A percentile compares a stretch with the other conserved stretches of the same genome.
Evolutionary conservation across 53 echinoderm and acorn worm genomes (phyloP).

Genomic region (Crossaster papposus): DNA sequence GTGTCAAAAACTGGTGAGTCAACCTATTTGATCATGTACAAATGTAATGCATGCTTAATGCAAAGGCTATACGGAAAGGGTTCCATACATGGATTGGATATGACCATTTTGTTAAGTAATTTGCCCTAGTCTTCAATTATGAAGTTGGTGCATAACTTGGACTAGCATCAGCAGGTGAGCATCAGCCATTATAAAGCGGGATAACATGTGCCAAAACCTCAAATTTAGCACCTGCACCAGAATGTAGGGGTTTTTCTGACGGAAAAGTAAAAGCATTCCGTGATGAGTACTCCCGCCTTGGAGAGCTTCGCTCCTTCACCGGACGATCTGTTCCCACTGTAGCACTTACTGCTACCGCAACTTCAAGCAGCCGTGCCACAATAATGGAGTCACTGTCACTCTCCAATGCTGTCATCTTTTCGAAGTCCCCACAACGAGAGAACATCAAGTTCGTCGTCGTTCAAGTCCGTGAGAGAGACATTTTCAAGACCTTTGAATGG

Average conservation of each 20-base stretch:
- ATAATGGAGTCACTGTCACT: constrained; percentile 16
- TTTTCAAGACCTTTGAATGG: constrained; percentile 21
- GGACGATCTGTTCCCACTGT: constrained; percentile 30
- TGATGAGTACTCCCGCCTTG: neutral
- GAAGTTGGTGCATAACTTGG: no score
- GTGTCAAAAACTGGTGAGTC: neutral
- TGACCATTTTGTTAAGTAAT: no score
- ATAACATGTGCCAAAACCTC: neutral
- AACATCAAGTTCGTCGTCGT: neutral
- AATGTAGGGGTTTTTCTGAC: neutral
- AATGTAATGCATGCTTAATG: no score
- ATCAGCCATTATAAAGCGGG: no score
- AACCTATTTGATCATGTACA: no score
- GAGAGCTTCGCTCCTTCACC: constrained; percentile 36
- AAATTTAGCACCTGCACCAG: neutral
- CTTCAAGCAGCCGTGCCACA: neutral
- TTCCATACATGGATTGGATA: no score
- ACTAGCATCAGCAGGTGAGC: no score
- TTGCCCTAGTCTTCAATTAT: no score
- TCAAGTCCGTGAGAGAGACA: neutral
- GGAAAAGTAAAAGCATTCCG: neutral
- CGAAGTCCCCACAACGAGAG: neutral
- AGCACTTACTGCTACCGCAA: constrained; percentile 42
- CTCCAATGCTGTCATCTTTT: neutral
- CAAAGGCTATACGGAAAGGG: no score